Conservation (phyloP, 2,113 vertebrate species). For the Pteropus alecto region DNA sequence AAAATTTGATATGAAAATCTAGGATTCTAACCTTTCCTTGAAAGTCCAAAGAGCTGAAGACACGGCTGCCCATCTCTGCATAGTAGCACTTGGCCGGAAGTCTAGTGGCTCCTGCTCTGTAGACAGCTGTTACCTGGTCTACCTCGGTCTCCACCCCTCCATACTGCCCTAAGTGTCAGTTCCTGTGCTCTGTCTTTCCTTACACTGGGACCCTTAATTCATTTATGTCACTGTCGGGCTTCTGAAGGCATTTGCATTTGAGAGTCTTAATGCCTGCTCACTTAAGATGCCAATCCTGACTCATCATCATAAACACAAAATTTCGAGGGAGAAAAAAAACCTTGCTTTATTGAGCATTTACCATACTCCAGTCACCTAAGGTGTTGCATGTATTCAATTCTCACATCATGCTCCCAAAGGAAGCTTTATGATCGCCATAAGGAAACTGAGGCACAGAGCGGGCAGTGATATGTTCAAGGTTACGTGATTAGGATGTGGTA, state of each 20-base stretch:
- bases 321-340: not conserved
- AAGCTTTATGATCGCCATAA: not conserved
- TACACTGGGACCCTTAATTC: not conserved
- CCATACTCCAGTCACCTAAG: not conserved
- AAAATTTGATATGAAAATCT: not conserved
- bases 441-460: not conserved
- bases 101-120: not conserved
- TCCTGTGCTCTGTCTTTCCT: not conserved
- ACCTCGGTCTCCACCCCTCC: not conserved
- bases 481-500: not conserved
- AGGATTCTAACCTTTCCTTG: not conserved
- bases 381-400: not conserved
- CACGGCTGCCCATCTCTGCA: not conserved
- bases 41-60: not conserved
- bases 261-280: too few relatives aligned
- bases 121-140: not conserved
- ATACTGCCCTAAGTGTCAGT: not conserved
- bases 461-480: not conserved
- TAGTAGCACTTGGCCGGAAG: not conserved
- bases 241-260: too few relatives aligned
- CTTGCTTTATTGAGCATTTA: not conserved
- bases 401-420: not conserved
- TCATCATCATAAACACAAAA: not conserved
- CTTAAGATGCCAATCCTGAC: not conserved
- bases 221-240: not conserved